A percentile compares a stretch with the other conserved stretches of the same genome.
Conservation (phyloP, 1,140 invertebrate species). For the Vanessa atalanta region DNA sequence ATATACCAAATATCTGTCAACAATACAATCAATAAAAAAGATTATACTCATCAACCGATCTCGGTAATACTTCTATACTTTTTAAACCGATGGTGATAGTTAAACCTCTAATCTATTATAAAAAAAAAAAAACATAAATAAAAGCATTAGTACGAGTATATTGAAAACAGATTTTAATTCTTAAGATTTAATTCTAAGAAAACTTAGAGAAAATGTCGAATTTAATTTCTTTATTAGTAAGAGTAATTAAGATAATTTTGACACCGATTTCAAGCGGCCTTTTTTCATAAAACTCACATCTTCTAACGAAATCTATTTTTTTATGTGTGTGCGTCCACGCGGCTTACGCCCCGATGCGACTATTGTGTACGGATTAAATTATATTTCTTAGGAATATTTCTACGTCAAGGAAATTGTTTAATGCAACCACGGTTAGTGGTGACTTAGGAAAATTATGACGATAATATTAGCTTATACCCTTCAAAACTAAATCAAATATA, state of each 20-base stretch:
- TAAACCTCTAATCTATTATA: too few relatives aligned
- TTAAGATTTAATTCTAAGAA: too few relatives aligned
- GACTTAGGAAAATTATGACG: conserved; percentile 13
- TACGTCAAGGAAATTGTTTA: conserved; percentile 60
- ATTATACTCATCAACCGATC: too few relatives aligned
- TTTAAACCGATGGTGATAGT: too few relatives aligned
- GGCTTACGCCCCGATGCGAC: conserved; percentile 43
- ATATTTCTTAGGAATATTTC: conserved; percentile 68
- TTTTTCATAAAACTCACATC: conserved; percentile 18
- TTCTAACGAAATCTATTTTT: conserved; percentile 31
- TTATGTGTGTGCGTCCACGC: conserved; percentile 37
- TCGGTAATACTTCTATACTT: too few relatives aligned
- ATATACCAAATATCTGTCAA: too few relatives aligned
- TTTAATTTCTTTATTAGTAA: not conserved
- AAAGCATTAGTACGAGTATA: too few relatives aligned
- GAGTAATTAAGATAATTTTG: not conserved
- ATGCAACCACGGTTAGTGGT: conserved; percentile 32
- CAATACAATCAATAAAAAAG: too few relatives aligned
- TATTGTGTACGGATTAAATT: conserved; percentile 70
- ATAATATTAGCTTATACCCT: not conserved
- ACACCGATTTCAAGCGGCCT: not conserved
- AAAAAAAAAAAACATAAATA: too few relatives aligned
- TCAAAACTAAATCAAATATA: not conserved
- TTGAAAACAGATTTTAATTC: too few relatives aligned
- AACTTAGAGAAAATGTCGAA: too few relatives aligned